Conservation (phyloP, 2,113 vertebrate genomes). For the Zapornia atra region DNA sequence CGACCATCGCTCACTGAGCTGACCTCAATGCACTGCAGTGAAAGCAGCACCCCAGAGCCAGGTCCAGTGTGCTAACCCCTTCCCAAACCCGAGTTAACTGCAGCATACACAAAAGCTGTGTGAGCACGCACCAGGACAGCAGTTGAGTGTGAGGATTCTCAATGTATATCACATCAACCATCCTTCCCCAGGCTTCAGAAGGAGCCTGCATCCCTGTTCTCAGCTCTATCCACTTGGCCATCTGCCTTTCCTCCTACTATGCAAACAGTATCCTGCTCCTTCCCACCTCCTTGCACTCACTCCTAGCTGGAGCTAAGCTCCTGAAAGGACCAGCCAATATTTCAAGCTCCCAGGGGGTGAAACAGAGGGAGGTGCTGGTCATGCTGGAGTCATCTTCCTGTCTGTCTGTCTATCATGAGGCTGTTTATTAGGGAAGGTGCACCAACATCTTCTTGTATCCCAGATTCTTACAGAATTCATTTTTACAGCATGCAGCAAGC, state of each 20-base stretch:
- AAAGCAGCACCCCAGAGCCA: not conserved
- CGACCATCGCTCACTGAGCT: not conserved
- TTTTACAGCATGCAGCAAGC: slow-evolving; percentile 11
- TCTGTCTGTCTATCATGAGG: not conserved
- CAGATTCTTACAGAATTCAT: not conserved
- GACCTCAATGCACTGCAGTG: rapidly evolving
- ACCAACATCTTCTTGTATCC: not conserved
- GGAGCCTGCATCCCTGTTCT: not conserved
- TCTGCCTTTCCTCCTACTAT: slow-evolving; percentile 29
- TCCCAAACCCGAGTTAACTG: rapidly evolving
- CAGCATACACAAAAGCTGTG: not conserved
- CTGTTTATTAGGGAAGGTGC: not conserved
- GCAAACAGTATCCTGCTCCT: not conserved
- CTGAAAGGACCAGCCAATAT: not conserved
- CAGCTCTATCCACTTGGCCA: not conserved
- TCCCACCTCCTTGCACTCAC: not conserved
- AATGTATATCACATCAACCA: rapidly evolving
- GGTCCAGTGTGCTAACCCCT: rapidly evolving
- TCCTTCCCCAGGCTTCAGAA: not conserved
- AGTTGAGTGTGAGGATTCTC: not conserved
- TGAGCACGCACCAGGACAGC: not conserved
- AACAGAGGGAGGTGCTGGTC: not conserved
- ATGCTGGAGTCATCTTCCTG: not conserved
- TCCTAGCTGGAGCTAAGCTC: not conserved
- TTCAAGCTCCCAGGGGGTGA: not conserved